phyloP scores from a whole-genome alignment of 53 echinoderm and acorn worm genomes.

The Hippasteria phrygiana region DNA sequence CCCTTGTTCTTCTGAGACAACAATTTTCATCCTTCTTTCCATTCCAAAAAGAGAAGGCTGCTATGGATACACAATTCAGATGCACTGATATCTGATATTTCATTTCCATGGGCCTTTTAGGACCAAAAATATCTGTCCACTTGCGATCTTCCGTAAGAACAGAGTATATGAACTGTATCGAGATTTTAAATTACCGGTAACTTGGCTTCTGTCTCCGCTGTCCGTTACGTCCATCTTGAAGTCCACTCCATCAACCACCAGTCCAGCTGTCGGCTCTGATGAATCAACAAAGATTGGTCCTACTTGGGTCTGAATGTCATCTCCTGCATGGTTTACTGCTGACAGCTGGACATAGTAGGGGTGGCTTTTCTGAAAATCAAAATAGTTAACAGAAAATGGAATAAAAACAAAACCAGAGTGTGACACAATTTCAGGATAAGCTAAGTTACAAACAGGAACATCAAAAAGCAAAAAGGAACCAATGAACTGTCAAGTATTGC shows the following conservation, averaged over 20 bases:
- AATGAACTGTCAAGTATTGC: too few relatives aligned
- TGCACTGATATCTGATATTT: too few relatives aligned
- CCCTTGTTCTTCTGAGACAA: too few relatives aligned
- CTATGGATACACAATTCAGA: too few relatives aligned
- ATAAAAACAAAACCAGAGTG: not conserved
- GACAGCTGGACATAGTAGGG: slow-evolving; percentile 67
- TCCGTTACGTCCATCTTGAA: slow-evolving; percentile 55
- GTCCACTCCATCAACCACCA: slow-evolving; percentile 69
- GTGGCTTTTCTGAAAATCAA: slow-evolving; percentile 19
- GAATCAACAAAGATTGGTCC: slow-evolving; percentile 66
- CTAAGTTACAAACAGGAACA: too few relatives aligned
- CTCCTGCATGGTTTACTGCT: slow-evolving; percentile 57
- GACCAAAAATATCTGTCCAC: too few relatives aligned
- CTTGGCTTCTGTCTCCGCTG: not conserved
- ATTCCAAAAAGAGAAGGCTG: too few relatives aligned
- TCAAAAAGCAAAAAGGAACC: too few relatives aligned
- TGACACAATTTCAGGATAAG: too few relatives aligned
- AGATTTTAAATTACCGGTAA: slow-evolving; percentile 44
- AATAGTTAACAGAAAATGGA: not conserved
- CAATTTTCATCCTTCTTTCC: too few relatives aligned
- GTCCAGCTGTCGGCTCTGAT: slow-evolving; percentile 51
- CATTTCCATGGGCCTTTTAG: too few relatives aligned
- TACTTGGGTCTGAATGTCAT: not conserved
- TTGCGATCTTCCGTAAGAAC: too few relatives aligned
- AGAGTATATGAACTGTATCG: not conserved